Base-by-base conservation (phyloP, 30 jellyfish, hydroid and myxozoan species). In the Aurelia coerulea region DNA sequence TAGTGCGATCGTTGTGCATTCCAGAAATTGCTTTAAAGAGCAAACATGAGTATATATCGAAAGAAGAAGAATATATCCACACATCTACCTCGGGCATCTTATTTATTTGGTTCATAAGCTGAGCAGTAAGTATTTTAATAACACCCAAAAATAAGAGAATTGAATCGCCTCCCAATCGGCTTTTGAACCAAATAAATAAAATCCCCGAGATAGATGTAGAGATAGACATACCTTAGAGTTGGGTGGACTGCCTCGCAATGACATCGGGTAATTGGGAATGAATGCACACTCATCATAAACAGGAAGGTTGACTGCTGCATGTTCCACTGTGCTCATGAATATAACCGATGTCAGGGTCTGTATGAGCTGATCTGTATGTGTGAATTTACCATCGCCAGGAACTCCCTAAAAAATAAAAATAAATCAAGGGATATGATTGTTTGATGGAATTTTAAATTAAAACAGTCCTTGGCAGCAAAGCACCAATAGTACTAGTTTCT, bases 261-360 rank as follows among this genome's bases (percentile, higher is more conserved):
- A 23, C 75, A 89, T 76, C 23, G 99, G 98, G 85, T 96, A 96
- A 81, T 96, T 96, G 5, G 99, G 97, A 1, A 96, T 88, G 68
- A 96, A 96, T 32, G 97, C 98, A 52, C 96, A 91, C 65, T 96
- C 98, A 63, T 96, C 99, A 60, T 96, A 96, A 50, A 74, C 62
- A 16, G 99, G 99, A 68, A 96, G 91, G 33, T 83, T 88, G 13
- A 96, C 92, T 19, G 99, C 97, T 12, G 99, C 99, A 68, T 91
- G 97, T 60, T 91, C 98, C 12, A 84, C 97, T 4, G 98, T 90
- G 73, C 97, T 86, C 80, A 92, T 62, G 91, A 75, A 96, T 29
- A 96, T 96, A 72, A 96, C 84, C 16, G 94, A 77, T 2, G 99
- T 86, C 53, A 96, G 82, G 42, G 90, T 35, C 31, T 86, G 80